phyloP scores from a whole-genome alignment of 2,888 invertebrate genomes.

The Poecilobothrus nobilitatus region DNA sequence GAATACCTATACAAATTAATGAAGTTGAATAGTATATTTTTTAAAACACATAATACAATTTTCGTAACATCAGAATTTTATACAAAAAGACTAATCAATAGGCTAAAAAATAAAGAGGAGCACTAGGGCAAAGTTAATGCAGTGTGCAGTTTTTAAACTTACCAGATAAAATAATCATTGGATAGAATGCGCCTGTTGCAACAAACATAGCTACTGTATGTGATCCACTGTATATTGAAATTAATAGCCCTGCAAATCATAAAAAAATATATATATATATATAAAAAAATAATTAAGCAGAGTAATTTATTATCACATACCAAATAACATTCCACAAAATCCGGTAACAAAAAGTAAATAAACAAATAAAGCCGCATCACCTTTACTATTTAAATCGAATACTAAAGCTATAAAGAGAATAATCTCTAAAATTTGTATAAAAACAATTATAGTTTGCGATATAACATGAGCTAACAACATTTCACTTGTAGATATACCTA shows the following conservation, averaged over 20 bases:
- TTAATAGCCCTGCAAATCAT: constrained; percentile 61
- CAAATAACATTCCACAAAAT: constrained; percentile 75
- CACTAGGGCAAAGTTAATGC: too few relatives aligned
- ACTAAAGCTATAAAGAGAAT: constrained; percentile 42
- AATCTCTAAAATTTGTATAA: constrained; percentile 55
- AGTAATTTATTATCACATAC: constrained; percentile 32
- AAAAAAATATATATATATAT: too few relatives aligned
- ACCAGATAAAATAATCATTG: constrained; percentile 81
- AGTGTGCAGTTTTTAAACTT: constrained; percentile 42
- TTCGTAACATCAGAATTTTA: too few relatives aligned
- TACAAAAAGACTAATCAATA: neutral
- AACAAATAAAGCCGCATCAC: constrained; percentile 48
- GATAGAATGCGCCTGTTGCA: constrained; percentile 82
- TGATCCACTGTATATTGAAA: constrained; percentile 69
- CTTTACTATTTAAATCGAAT: constrained; percentile 42
- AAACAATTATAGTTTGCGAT: constrained; percentile 64
- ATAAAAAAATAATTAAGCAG: constrained; percentile 9
- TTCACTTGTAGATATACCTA: constrained; percentile 65
- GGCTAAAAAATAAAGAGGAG: neutral
- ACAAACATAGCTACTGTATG: constrained; percentile 77
- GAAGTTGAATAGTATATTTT: too few relatives aligned
- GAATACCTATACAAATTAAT: too few relatives aligned
- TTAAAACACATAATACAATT: too few relatives aligned
- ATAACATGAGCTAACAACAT: constrained; percentile 72
- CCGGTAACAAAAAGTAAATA: constrained; percentile 61